Evolutionary conservation across 2,113 vertebrate species (phyloP), one percentile per base, ranked within the genome.

Genomic region (Hydrochoerus hydrochaeris): DNA sequence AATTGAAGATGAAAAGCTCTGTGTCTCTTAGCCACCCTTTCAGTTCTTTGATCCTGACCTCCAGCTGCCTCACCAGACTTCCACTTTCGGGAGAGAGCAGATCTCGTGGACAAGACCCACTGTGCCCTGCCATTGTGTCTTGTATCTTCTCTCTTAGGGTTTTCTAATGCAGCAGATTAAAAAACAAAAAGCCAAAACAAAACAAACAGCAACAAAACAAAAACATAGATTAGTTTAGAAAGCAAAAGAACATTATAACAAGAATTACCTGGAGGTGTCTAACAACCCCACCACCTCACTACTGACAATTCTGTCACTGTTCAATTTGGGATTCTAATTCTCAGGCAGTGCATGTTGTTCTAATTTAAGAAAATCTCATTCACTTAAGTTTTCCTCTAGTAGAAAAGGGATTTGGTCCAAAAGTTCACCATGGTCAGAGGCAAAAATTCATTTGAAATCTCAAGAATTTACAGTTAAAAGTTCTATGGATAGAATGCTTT

Each of bases 1-100:
- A 99, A 99, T 99, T 99, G 98, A 99, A 99, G 99, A 99, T 99
- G 98, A 99, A 99, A 95, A 99, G 99, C 98, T 99, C 99, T 7
- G 99, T 99, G 98, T 99, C 99, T 98, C 99, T 98, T 92, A 99
- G 99, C 99, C 99, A 99, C 62, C 98, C 98, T 99, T 99, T 99
- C 98, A 99, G 98, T 97, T 99, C 99, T 98, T 99, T 99, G 98
- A 99, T 99, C 63, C 99, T 99, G 97, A 98, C 98, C 98, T 99
- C 99, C 98, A 99, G 99, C 99, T 99, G 99, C 98, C 99, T 99
- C 98, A 99, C 99, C 97, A 99, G 99, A 97, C 98, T 99, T 98
- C 98, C 99, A 95, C 99, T 99, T 96, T 99, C 99, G 77, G 99
- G 99, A 88, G 99, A 99, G 75, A 99, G 99, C 90, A 99, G 98